These are phyloP conservation scores for Eupithecia exiguata DNA, from an alignment of 2,888 invertebrate genomes.

Conservation along the genomic window DNA sequence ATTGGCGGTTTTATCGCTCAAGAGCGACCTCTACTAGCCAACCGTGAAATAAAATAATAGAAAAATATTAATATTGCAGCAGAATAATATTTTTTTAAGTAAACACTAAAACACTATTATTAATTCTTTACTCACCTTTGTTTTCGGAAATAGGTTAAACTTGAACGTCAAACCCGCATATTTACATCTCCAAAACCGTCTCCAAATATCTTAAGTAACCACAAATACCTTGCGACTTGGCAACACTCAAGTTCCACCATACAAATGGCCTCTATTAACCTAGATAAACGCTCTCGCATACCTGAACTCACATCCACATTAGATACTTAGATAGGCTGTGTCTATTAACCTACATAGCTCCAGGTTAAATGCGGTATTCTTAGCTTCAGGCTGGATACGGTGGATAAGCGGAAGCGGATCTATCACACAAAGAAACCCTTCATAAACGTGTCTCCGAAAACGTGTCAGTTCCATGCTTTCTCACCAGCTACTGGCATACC, in stretches of 20 bases:
- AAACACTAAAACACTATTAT: too few species aligned
- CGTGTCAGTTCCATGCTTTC: too few species aligned
- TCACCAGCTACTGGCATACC: too few species aligned
- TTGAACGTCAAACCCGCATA: not conserved
- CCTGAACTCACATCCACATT: slow-evolving; percentile 10
- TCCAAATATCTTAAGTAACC: not conserved
- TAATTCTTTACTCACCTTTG: too few species aligned
- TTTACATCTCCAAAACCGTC: not conserved
- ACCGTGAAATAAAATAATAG: too few species aligned
- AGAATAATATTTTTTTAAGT: too few species aligned
- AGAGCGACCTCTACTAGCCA: too few species aligned
- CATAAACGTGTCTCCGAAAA: too few species aligned
- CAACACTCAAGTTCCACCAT: slow-evolving; percentile 9
- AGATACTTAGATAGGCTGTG: slow-evolving; percentile 9
- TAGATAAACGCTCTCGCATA: slow-evolving; percentile 10
- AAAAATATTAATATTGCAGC: too few species aligned
- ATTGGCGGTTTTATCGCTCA: too few species aligned
- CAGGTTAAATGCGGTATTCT: slow-evolving; percentile 4
- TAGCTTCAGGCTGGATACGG: not conserved
- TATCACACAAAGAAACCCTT: not conserved
- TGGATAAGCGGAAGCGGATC: not conserved
- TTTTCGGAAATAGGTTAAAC: not conserved
- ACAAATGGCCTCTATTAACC: slow-evolving; percentile 23
- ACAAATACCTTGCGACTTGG: slow-evolving; percentile 16
- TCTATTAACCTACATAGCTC: slow-evolving; percentile 11